phyloP scores from a whole-genome alignment of 2,797 vertebrate genomes.

The Alcedo quadribrachys region DNA sequence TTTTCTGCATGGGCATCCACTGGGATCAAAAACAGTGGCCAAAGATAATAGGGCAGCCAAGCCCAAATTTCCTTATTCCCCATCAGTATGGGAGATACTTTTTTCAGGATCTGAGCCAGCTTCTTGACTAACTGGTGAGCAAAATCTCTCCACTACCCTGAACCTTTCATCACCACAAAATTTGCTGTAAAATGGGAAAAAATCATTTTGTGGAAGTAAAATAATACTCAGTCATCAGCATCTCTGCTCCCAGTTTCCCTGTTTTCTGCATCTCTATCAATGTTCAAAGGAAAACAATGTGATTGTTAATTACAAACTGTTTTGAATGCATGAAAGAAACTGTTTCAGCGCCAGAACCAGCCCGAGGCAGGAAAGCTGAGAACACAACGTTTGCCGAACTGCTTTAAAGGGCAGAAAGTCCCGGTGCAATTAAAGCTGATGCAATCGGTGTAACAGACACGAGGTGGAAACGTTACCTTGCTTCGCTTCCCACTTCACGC shows the following conservation, averaged over 20 bases:
- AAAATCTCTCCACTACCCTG: background rate
- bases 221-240: background rate
- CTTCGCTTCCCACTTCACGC: background rate
- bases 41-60: background rate
- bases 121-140: background rate
- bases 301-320: constrained; percentile 61
- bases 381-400: background rate
- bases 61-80: background rate
- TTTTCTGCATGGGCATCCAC: background rate
- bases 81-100: background rate
- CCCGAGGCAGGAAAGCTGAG: constrained; percentile 19
- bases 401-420: constrained; percentile 58
- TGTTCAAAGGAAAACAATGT: constrained; percentile 51
- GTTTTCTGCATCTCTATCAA: background rate
- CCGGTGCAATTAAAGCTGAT: constrained; percentile 63
- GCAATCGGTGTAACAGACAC: constrained; percentile 42
- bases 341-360: background rate
- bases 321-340: constrained; percentile 54
- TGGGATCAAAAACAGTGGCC: background rate
- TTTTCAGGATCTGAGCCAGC: background rate
- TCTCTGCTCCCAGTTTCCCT: constrained; percentile 15
- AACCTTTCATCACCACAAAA: background rate
- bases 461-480: constrained; percentile 50
- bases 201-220: background rate
- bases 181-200: constrained; percentile 24